Base-by-base conservation (phyloP, 2,888 invertebrate species). In the Pinctada fucata region DNA sequence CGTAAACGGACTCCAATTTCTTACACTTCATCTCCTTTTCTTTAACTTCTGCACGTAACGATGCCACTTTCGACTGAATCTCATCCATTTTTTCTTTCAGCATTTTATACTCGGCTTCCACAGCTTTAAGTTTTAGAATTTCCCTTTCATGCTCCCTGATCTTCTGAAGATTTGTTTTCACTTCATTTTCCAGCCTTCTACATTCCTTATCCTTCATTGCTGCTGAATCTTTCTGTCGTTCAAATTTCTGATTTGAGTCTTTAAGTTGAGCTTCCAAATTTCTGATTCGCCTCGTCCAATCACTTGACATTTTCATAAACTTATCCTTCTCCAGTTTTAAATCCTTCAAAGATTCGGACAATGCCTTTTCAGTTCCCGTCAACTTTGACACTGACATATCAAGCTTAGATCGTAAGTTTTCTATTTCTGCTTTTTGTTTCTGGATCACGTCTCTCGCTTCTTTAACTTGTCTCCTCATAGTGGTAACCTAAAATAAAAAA, bases 351-450 rank as follows among this genome's bases (percentile, higher is more conserved):
- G 89, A 89, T 71, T 90, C 89, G 5, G 89, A 88, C 45, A 90
- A 79, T 47, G 90, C 90, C 73, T 89, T 88, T 81, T 90, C 90
- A 16, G 90, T 90, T 66, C 89, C 89, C 5, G 89, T 88, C 49
- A 90, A 83, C 75, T 89, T 90, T 8, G 90, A 89, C 16, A 85
- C 83, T 1, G 90, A 89, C 88, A 90, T 88, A 75, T 90, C 89
- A 48, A 91, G 82, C 74, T 90, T 90, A 71, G 88, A 85, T 75
- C 88, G 87, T 2, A 90, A 82, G 47, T 80, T 82, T 71, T 89
- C 90, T 3, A 90, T 88, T 75, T 91, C 90, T n/a, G 82, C 76
- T 74, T 89, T 88, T 79, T 91, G 89, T 69, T 87, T 81, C 58
- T 88, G 86, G 10, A 89, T 82, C 1, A 83, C 84, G 70, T 90